These are phyloP conservation scores for Mythimna vitellina DNA, from an alignment of 2,888 invertebrate genomes.

Conservation along the genomic window DNA sequence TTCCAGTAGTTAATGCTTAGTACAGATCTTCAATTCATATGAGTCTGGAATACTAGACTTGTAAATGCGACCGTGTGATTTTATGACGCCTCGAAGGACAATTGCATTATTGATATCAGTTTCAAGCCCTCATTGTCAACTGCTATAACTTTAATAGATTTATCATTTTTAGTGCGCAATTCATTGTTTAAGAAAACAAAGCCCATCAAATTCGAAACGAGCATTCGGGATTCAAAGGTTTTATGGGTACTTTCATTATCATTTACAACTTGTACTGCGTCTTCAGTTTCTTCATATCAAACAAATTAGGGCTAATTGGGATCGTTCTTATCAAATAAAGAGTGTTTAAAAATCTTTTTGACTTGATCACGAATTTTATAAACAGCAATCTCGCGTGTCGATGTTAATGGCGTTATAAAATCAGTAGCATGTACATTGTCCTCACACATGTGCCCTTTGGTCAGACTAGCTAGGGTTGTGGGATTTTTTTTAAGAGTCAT, in stretches of 20 bases:
- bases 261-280: neutral
- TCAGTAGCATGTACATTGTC: constrained; percentile 43
- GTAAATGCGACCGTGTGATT: constrained; percentile 51
- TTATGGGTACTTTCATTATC: constrained; percentile 17
- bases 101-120: constrained; percentile 45
- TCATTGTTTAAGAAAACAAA: constrained; percentile 13
- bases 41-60: constrained; percentile 54
- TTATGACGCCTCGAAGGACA: constrained; percentile 39
- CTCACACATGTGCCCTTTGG: constrained; percentile 46
- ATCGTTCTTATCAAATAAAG: neutral
- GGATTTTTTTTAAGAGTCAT: too few species aligned
- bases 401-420: constrained; percentile 47
- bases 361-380: constrained; percentile 16
- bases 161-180: constrained; percentile 13
- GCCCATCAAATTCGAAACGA: constrained; percentile 9
- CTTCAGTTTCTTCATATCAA: constrained; percentile 11
- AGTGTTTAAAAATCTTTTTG: constrained; percentile 7
- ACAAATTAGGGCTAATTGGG: constrained; percentile 17
- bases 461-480: neutral
- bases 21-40: constrained; percentile 58
- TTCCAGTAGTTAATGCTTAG: constrained; percentile 50
- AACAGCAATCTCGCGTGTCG: constrained; percentile 24
- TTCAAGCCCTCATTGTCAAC: constrained; percentile 13
- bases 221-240: constrained; percentile 19
- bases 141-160: constrained; percentile 29